These are phyloP conservation scores for Rhaphigaster nebulosa DNA, from an alignment of 2,888 invertebrate species.

Conservation along the genomic window DNA sequence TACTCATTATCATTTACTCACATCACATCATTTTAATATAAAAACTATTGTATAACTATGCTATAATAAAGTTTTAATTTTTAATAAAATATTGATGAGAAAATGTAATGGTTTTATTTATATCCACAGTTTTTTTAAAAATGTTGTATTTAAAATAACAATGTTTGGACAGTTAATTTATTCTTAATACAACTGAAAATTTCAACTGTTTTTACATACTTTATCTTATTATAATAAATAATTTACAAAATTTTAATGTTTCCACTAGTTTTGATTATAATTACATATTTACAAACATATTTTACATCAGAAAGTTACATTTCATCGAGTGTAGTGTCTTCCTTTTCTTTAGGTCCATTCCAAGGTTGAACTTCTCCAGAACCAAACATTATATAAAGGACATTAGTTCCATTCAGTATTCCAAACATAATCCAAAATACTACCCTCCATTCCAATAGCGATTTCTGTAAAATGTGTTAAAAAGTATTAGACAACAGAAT, in stretches of 20 bases:
- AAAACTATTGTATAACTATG: not conserved
- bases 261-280: constrained; percentile 6
- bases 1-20: too few species aligned
- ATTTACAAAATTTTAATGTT: not conserved
- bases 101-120: not conserved
- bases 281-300: constrained; percentile 30
- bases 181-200: not conserved
- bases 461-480: constrained; percentile 64
- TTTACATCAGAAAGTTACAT: not conserved
- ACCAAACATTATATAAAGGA: constrained; percentile 79
- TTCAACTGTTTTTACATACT: not conserved
- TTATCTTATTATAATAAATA: constrained; percentile 22
- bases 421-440: constrained; percentile 86
- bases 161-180: not conserved
- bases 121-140: not conserved
- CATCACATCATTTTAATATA: not conserved
- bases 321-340: not conserved
- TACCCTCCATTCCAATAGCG: constrained; percentile 78
- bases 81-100: not conserved
- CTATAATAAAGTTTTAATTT: not conserved
- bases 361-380: constrained; percentile 83
- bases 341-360: constrained; percentile 73
- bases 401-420: constrained; percentile 77
- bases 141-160: not conserved
- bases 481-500: not conserved